Base-by-base conservation (phyloP, 2,797 vertebrate species). In the Neomorphus geoffroyi region DNA sequence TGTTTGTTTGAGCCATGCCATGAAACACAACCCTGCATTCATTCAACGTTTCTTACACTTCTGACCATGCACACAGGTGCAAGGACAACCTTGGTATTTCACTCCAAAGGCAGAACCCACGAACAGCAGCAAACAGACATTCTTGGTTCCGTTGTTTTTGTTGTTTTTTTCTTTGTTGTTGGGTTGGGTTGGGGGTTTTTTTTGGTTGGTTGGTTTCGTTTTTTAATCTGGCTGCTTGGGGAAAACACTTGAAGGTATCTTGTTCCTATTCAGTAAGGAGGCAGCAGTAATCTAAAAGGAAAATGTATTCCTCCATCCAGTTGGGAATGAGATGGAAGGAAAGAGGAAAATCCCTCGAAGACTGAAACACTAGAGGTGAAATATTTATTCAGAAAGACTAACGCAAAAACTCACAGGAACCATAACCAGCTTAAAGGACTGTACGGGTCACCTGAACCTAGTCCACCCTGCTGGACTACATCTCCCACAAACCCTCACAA, bases 251-350 rank as follows among this genome's bases (percentile, higher is more conserved):
- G 5, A 41, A 73, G 18, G 6, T 32, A 28, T n/a, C 33, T 51
- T 23, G 16, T 30, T 82, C 28, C 11, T 53, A 19, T 50, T 54
- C 50, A 78, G 15, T 37, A 48, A 64, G 41, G 11, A 77, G 30
- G 28, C 18, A 57, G 58, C 4, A 74, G 37, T 13, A 86, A 67
- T 41, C 7, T 30, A 53, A 50, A 17, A 71, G 39, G 41, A 91
- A 77, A 74, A 56, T 0, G 0, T 6, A 24, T 22, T 64, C 21
- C 5, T 10, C 11, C 18, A 41, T 17, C n/a, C 26, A 56, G 30
- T 0, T 67, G 37, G 72, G 37, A 92, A 80, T 54, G n/a, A n/a
- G n/a, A n/a, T 65, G 9, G 22, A 3, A 21, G 13, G 50, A 79
- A 62, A 81, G 17, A 80, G 6, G 21, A 80, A 69, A 90, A 74